These are phyloP conservation scores for Acanthopleura granulata DNA, from an alignment of 2,888 invertebrate species.

Conservation along the genomic window DNA sequence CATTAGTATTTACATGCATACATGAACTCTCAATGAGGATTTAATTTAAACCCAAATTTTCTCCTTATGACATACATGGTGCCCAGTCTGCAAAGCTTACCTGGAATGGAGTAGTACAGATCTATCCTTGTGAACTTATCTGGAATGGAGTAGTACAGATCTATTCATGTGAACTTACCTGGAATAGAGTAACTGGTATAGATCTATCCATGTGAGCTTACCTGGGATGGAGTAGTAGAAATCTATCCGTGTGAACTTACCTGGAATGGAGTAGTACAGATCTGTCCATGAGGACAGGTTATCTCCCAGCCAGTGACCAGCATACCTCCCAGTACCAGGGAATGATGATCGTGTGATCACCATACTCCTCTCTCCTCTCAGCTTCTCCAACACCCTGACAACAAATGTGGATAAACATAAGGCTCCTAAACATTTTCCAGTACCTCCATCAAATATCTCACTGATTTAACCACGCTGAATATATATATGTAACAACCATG, in stretches of 20 bases:
- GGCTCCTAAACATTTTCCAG: background rate
- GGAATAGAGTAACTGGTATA: too few relatives aligned
- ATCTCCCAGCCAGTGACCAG: constrained; percentile 67
- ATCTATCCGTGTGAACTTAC: constrained; percentile 44
- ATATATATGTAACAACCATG: too few relatives aligned
- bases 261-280: constrained; percentile 76
- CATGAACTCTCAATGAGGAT: too few relatives aligned
- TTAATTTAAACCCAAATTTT: too few relatives aligned
- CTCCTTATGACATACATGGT: too few relatives aligned
- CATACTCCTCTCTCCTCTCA: constrained; percentile 50
- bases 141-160: constrained; percentile 76
- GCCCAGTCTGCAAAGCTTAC: too few relatives aligned
- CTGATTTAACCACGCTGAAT: too few relatives aligned
- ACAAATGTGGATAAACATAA: constrained; percentile 4
- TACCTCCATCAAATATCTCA: too few relatives aligned
- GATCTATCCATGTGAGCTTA: background rate
- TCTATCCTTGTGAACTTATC: constrained; percentile 69
- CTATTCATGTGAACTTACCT: constrained; percentile 50
- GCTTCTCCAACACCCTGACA: constrained; percentile 46
- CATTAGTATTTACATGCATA: too few relatives aligned
- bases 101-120: constrained; percentile 76
- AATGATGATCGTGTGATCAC: constrained; percentile 61
- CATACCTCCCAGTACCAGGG: constrained; percentile 56
- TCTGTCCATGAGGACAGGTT: constrained; percentile 68
- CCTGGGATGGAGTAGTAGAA: background rate